phyloP scores from a whole-genome alignment of 2,888 invertebrate genomes.

The Gymnocheta viridis region DNA sequence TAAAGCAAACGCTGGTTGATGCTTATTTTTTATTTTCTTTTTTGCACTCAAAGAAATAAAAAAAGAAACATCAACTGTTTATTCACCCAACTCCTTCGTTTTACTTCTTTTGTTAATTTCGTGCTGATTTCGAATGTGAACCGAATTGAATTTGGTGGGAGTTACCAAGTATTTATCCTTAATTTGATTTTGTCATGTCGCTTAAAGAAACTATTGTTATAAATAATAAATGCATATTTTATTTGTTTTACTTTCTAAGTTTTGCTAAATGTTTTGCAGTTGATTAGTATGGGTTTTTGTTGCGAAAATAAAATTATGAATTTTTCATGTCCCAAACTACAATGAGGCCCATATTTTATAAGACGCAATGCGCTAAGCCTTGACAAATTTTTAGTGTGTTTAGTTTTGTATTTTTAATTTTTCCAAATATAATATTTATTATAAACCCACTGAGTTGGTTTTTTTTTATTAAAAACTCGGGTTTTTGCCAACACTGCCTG shows the following conservation, averaged over 20 bases:
- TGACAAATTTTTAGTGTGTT: neutral
- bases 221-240: neutral
- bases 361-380: too few species aligned
- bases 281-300: conserved; percentile 19
- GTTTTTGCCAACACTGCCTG: too few species aligned
- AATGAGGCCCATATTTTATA: neutral
- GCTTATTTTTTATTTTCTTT: neutral
- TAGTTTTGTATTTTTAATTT: neutral
- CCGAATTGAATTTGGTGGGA: conserved; percentile 59
- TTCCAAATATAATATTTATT: neutral
- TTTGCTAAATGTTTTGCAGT: conserved; percentile 16
- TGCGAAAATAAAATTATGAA: neutral
- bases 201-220: conserved; percentile 41
- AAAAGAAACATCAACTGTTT: neutral
- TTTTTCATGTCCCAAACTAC: conserved; percentile 1
- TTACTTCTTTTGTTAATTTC: conserved; percentile 32
- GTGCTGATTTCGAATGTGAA: conserved; percentile 11
- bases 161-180: conserved; percentile 70
- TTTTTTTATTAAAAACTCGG: too few species aligned
- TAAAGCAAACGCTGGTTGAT: too few species aligned
- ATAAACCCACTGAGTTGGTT: neutral
- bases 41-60: neutral
- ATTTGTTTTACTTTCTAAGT: conserved; percentile 17
- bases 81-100: neutral
- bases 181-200: conserved; percentile 68